A percentile compares a stretch with the other conserved stretches of the same genome.
phyloP scores from a whole-genome alignment of 2,888 invertebrate species.

The Morinoia aosen region DNA sequence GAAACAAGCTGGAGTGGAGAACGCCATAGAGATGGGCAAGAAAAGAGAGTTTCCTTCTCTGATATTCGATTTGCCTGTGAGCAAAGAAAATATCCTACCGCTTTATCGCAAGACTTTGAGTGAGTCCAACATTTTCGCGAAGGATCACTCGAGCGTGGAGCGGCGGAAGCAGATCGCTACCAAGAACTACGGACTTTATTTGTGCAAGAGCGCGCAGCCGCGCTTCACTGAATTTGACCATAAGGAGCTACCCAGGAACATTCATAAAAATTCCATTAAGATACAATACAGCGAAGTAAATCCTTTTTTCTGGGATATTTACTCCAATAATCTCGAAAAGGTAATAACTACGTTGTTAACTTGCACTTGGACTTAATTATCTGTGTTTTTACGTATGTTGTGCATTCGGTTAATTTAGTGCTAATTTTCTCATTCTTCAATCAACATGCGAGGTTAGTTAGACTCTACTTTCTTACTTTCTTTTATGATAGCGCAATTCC shows the following conservation, averaged over 20 bases:
- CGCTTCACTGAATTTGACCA: background rate
- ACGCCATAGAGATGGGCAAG: background rate
- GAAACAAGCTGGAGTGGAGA: background rate
- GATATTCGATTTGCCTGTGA: slow-evolving; percentile 25
- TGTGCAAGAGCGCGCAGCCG: background rate
- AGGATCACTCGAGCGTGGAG: slow-evolving; percentile 27
- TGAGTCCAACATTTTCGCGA: slow-evolving; percentile 32
- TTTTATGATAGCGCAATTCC: too few relatives aligned
- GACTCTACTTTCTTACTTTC: too few relatives aligned
- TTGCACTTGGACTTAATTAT: background rate
- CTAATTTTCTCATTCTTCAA: too few relatives aligned
- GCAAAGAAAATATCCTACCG: background rate
- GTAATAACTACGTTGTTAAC: background rate
- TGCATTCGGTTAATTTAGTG: too few relatives aligned
- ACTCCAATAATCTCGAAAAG: background rate
- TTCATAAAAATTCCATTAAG: background rate
- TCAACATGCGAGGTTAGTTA: too few relatives aligned
- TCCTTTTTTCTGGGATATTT: slow-evolving; percentile 49
- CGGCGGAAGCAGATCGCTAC: background rate
- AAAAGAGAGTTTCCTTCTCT: slow-evolving; percentile 14
- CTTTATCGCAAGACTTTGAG: slow-evolving; percentile 39
- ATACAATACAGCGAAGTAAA: slow-evolving; percentile 20
- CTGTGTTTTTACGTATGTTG: background rate
- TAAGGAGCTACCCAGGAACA: background rate
- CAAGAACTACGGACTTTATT: background rate